phyloP scores from a whole-genome alignment of 64 coral and sea anemone genomes.

The Pocillopora verrucosa region DNA sequence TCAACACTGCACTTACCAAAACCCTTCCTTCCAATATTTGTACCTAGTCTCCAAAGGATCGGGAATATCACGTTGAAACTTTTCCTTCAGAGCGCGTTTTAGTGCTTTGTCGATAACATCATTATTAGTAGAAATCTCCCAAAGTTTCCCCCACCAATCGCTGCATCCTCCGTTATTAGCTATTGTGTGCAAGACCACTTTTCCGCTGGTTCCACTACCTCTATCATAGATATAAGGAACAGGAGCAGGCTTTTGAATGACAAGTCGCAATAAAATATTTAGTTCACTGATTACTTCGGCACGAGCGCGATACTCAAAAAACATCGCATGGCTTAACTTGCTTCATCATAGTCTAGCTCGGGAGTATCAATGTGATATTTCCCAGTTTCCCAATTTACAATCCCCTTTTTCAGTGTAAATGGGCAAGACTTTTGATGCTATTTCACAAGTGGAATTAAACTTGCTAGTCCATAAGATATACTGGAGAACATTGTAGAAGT shows the following conservation, averaged over 20 bases:
- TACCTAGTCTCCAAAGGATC: constrained; percentile 17
- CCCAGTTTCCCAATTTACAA: too few relatives aligned
- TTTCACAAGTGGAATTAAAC: too few relatives aligned
- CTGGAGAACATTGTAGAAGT: too few relatives aligned
- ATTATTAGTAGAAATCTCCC: not conserved
- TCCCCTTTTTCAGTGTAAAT: too few relatives aligned
- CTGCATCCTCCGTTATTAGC: constrained; percentile 38
- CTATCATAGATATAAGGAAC: not conserved
- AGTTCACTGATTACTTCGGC: not conserved
- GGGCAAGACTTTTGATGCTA: too few relatives aligned
- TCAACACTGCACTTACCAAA: not conserved
- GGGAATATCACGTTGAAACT: constrained; percentile 1
- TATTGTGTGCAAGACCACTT: constrained; percentile 3
- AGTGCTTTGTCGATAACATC: constrained; percentile 7
- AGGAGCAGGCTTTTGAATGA: too few relatives aligned
- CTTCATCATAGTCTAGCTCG: too few relatives aligned
- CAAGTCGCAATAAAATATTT: not conserved
- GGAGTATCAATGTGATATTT: too few relatives aligned
- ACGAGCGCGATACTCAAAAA: too few relatives aligned
- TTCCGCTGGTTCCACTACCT: not conserved
- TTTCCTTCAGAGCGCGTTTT: constrained; percentile 25
- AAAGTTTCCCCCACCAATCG: constrained; percentile 4
- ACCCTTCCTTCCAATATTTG: constrained; percentile 41
- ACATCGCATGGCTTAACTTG: too few relatives aligned
- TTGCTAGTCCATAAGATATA: too few relatives aligned